Percentiles rank a stretch among this genome's conserved stretches.
phyloP scores from a whole-genome alignment of 2,888 invertebrate species.

The Hyposoter dolosus region DNA sequence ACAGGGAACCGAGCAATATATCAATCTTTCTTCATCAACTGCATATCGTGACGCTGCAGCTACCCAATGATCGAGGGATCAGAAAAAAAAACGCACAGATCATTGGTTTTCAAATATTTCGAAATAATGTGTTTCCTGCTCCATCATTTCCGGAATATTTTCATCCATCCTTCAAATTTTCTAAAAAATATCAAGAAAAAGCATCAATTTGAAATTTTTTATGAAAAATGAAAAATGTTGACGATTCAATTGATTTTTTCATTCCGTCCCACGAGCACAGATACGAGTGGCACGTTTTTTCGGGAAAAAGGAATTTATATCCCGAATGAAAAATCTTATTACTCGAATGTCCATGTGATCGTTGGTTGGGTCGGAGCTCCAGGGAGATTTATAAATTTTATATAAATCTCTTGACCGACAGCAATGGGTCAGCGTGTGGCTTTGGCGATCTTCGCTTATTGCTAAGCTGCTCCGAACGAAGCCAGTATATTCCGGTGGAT shows the following conservation, averaged over 20 bases:
- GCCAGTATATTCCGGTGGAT: background rate
- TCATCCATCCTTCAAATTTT: background rate
- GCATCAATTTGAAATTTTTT: background rate
- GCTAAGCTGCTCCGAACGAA: background rate
- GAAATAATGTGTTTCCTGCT: background rate
- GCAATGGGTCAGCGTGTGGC: background rate
- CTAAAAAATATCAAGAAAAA: background rate
- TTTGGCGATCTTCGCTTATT: background rate
- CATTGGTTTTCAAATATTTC: background rate
- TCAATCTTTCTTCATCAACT: conserved; percentile 11
- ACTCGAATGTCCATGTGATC: background rate
- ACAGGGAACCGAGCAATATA: background rate
- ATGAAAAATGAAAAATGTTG: background rate
- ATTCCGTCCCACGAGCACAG: background rate
- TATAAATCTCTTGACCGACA: background rate
- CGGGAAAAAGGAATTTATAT: background rate
- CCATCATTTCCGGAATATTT: background rate
- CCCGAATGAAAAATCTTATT: background rate
- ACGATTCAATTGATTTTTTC: background rate
- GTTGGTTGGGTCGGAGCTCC: background rate
- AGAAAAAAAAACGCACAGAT: background rate
- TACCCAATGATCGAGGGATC: background rate
- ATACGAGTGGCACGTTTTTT: background rate
- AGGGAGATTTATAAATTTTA: background rate
- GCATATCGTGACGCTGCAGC: background rate